Conservation (phyloP, 2,797 vertebrate species). For the Chelidonichthys spinosus region DNA sequence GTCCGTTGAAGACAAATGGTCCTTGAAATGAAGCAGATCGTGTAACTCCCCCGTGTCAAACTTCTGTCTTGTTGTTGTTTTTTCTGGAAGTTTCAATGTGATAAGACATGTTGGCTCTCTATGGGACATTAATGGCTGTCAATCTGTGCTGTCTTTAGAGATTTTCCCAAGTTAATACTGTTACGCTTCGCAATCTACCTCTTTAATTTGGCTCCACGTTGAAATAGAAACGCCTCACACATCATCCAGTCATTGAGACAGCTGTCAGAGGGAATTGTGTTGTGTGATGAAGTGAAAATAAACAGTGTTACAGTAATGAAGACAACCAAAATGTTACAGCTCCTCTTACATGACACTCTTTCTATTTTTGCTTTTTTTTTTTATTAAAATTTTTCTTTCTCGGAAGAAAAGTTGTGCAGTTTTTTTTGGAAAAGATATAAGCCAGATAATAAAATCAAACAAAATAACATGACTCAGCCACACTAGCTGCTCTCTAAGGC, state of each 20-base stretch:
- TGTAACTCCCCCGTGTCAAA: conserved; percentile 12
- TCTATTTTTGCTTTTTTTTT: too few species aligned
- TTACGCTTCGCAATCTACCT: not conserved
- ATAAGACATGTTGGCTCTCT: not conserved
- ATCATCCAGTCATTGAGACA: conserved; percentile 41
- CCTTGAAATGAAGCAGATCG: conserved; percentile 13
- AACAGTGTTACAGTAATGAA: conserved; percentile 3
- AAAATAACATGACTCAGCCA: not conserved
- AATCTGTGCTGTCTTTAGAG: conserved; percentile 2
- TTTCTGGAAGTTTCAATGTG: not conserved
- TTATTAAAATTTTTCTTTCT: too few species aligned
- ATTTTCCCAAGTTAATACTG: not conserved
- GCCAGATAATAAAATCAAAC: not conserved
- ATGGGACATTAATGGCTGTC: not conserved
- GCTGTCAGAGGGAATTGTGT: conserved; percentile 1
- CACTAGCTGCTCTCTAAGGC: not conserved
- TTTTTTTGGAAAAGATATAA: not conserved
- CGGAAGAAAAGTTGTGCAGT: not conserved
- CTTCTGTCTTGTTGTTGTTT: not conserved
- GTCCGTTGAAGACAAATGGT: conserved; percentile 21
- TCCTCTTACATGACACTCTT: conserved; percentile 1
- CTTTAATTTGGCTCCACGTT: conserved; percentile 16
- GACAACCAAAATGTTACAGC: conserved; percentile 1
- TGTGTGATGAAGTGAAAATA: conserved; percentile 11
- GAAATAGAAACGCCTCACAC: conserved; percentile 12